A percentile compares a stretch with the other conserved stretches of the same genome.
phyloP scores from a whole-genome alignment of 2,888 invertebrate species.

The Heterodera filipjevi region DNA sequence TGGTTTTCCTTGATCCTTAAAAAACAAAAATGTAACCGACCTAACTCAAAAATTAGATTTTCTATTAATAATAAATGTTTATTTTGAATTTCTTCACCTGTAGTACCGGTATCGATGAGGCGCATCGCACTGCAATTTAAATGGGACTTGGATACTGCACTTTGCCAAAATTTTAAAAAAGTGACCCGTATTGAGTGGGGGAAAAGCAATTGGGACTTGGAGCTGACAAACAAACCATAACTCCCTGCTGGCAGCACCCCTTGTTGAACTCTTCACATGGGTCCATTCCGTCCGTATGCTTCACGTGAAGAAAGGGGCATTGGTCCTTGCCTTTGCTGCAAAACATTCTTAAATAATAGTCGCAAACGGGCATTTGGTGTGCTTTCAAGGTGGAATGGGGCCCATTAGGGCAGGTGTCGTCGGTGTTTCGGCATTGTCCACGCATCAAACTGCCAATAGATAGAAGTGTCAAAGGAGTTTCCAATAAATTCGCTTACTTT shows the following conservation, averaged over 20 bases:
- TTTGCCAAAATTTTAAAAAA: neutral
- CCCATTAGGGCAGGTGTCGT: constrained; percentile 39
- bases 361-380: constrained; percentile 50
- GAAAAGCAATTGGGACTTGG: neutral
- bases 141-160: neutral
- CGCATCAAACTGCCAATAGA: constrained; percentile 38
- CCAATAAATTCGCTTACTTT: constrained; percentile 35
- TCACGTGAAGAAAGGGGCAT: constrained; percentile 47
- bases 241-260: constrained; percentile 41
- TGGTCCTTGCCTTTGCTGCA: constrained; percentile 38
- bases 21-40: no score
- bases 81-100: neutral
- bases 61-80: no score
- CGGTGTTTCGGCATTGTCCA: constrained; percentile 43
- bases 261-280: constrained; percentile 41
- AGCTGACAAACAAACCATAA: constrained; percentile 36
- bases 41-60: no score
- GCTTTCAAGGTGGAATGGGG: constrained; percentile 31
- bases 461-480: neutral
- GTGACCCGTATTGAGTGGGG: neutral
- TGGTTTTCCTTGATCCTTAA: neutral
- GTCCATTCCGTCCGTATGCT: constrained; percentile 36
- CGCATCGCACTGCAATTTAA: constrained; percentile 28
- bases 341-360: constrained; percentile 42
- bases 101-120: constrained; percentile 35